Evolutionary conservation across 2,797 vertebrate genomes (phyloP), one percentile per base, ranked within the genome.

Genomic region (Pantherophis alleghaniensis): DNA sequence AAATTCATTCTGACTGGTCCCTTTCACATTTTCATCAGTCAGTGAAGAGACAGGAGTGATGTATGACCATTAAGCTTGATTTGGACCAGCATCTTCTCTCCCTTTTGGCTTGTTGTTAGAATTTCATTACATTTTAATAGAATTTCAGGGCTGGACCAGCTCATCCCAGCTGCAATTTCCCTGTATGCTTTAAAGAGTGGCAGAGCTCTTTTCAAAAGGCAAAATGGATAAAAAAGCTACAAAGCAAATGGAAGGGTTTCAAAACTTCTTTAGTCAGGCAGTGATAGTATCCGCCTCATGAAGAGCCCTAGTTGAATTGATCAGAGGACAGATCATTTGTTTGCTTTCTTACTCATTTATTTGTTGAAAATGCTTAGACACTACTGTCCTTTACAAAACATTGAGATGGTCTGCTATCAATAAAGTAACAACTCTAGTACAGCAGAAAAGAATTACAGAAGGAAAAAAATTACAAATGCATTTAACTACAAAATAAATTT

Each of bases 111-210:
- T 90, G 53, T 60, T 90, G 66, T 53, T 69, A 92, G 93, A 92
- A 95, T 95, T 96, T 95, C 88, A 89, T 94, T 95, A 69, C 47
- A 91, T 91, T 92, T 88, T 61, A 95, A 93, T 94, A 93, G 92
- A 90, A 55, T 86, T 87, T 94, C 91, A 90, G 86, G 63, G 59
- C 53, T 89, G 4, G 9, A 90, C 95, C 59, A 92, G 74, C 83
- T 94, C 94, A 89, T 94, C 94, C 63, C 59, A 92, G 69, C 7
- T 87, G 79, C 87, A 95, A 96, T 96, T 95, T 91, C 0, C 63
- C 92, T 93, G 56, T 93, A 87, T 20, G 14, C 89, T 90, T 88
- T 87, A 63, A 57, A 92, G 9, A 86, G 86, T 32, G 92, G 92
- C 94, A 91, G 2, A 1, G 92, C 20, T 95, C 94, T 96, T 91